Evolutionary conservation across 1,140 invertebrate genomes (phyloP).

Genomic region (Subanguina moxae): DNA sequence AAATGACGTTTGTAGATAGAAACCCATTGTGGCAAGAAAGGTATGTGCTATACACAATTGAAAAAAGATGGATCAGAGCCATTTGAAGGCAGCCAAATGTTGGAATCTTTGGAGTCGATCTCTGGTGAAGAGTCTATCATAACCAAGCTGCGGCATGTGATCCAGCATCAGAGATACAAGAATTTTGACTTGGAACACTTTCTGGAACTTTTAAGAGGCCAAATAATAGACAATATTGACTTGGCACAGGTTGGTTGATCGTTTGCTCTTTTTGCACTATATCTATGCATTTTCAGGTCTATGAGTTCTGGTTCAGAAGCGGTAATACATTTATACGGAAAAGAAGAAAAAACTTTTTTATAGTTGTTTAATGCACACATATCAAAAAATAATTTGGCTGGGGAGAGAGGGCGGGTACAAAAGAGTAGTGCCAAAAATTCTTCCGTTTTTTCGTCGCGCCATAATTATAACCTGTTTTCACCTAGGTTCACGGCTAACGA

Average conservation of each 20-base stretch:
- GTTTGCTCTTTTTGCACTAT: neutral
- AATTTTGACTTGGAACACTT: conserved; percentile 30
- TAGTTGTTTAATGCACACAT: too few relatives aligned
- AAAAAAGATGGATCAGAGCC: too few relatives aligned
- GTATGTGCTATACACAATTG: too few relatives aligned
- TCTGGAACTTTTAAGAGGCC: conserved; percentile 26
- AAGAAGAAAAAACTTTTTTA: too few relatives aligned
- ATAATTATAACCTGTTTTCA: too few relatives aligned
- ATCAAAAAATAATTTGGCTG: too few relatives aligned
- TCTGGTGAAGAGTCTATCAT: conserved; percentile 32
- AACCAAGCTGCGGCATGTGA: conserved; percentile 18
- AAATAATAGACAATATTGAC: conserved; percentile 38
- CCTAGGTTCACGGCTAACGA: too few relatives aligned
- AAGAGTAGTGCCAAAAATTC: too few relatives aligned
- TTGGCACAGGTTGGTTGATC: conserved; percentile 32
- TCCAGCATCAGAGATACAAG: conserved; percentile 23
- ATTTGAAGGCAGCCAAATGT: conserved; percentile 37
- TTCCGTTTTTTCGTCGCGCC: too few relatives aligned
- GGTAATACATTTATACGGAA: conserved; percentile 7
- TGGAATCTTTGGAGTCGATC: conserved; percentile 31
- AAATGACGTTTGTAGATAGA: conserved; percentile 25
- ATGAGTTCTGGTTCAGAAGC: conserved; percentile 45
- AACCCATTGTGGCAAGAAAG: conserved; percentile 37
- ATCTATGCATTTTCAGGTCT: conserved; percentile 20
- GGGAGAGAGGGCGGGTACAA: too few relatives aligned